Evolutionary conservation across 30 jellyfish, hydroid and myxozoan species (phyloP), one percentile per base, ranked within the genome.

Genomic region (Hydractinia echinata): DNA sequence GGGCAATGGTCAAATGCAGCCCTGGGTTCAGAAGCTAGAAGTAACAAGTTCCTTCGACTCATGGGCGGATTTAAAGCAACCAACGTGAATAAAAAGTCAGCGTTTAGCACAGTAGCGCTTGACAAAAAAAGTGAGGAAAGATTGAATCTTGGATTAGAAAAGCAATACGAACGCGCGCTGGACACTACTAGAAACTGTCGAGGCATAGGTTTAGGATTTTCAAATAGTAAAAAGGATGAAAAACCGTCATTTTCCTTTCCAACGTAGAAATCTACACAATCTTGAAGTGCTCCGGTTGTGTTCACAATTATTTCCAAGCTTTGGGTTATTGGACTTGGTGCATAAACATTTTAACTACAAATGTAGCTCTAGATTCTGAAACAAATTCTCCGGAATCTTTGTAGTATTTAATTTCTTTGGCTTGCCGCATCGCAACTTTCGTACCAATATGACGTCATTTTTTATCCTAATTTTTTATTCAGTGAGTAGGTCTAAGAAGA

Each of bases 151-250:
- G 76, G 76, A 1, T 53, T 76, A 7, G 77, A 76, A 18, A 19
- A 53, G 5, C 84, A 76, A 55, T 76, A 52, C 4, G 76, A 55
- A 53, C 84, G 54, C 1, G 84, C 84, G n/a, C 19, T 53, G 76
- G 78, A 76, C 5, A 76, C 73, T 20, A 48, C 73, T 7, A 20
- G 84, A 53, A 48, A 55, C 10, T 16, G 49, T 55, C 73, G 84
- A 55, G 84, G 84, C n/a, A 76, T 15, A 18, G 84, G 84, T 8
- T 55, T 76, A 11, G 84, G 84, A 0, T 71, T 71, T 19, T 58
- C 69, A 30, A 64, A 7, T 7, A 51, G 39, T 5, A 44, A 7
- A 64, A 51, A 4, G 4, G 74, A 64, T 1, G 8, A 64, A 51
- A 64, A 7, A 6, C 74, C 74, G 7, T 64, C 74, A 64, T 64